Percentiles rank a stretch among this genome's conserved stretches.
These are phyloP conservation scores for Coturnix japonica DNA, from an alignment of 2,113 vertebrate species.

Conservation along the genomic window DNA sequence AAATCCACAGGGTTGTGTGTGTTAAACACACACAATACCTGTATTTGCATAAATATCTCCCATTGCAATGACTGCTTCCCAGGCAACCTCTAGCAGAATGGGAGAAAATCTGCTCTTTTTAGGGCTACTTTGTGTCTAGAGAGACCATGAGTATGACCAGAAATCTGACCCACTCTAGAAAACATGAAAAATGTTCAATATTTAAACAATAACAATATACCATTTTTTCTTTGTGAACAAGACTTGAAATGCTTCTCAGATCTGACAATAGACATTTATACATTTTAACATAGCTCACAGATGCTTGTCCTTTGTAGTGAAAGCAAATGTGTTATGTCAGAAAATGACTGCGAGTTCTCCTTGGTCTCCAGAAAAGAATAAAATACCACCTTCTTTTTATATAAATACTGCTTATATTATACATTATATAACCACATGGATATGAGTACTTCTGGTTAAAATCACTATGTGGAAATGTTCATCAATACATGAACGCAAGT, in stretches of 20 bases:
- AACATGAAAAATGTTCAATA: neutral
- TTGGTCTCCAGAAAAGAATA: conserved; percentile 21
- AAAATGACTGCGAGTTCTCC: neutral
- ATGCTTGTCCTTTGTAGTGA: neutral
- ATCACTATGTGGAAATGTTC: neutral
- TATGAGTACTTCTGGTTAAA: neutral
- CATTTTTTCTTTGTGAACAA: neutral
- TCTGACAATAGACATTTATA: neutral
- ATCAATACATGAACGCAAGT: neutral
- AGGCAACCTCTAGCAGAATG: neutral
- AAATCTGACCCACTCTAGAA: neutral
- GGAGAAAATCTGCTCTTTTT: neutral
- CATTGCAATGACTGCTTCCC: neutral
- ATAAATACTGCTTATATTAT: neutral
- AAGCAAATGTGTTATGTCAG: conserved; percentile 5
- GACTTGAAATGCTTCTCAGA: neutral
- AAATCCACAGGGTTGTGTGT: neutral
- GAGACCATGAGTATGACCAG: neutral
- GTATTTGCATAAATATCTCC: neutral
- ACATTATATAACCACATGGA: neutral
- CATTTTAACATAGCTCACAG: neutral
- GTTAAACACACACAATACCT: neutral
- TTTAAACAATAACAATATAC: neutral
- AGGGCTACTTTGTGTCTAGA: neutral
- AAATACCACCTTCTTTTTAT: neutral